Percentiles rank a stretch among this genome's conserved stretches.
Evolutionary conservation across 2,113 vertebrate species (phyloP).

Genomic region (Noctilio leporinus): DNA sequence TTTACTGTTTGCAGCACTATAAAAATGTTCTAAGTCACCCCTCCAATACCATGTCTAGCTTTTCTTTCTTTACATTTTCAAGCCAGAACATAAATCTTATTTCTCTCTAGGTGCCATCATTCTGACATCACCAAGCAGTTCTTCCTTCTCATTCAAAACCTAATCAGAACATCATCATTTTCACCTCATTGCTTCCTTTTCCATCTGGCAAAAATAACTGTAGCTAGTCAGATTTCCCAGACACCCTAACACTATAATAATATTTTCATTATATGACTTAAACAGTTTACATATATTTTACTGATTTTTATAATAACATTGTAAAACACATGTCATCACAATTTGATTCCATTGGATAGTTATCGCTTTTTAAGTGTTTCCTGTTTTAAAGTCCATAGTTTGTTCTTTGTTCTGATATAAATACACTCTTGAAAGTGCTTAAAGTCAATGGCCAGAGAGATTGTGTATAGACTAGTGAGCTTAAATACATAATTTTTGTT

Average conservation of each 20-base stretch:
- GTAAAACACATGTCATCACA: neutral
- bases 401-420: neutral
- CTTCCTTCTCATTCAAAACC: neutral
- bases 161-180: neutral
- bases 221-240: neutral
- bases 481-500: neutral
- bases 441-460: neutral
- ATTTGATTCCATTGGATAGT: neutral
- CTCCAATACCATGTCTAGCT: neutral
- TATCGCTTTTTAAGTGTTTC: neutral
- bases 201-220: neutral
- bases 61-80: neutral
- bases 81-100: neutral
- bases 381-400: neutral
- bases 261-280: neutral
- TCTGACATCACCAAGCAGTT: neutral
- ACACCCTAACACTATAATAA: neutral
- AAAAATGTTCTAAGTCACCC: neutral
- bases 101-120: neutral
- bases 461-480: neutral
- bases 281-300: neutral
- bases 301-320: neutral
- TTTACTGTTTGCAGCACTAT: neutral
- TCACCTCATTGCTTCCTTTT: neutral
- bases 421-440: neutral